Conservation (phyloP, 64 coral and sea anemone species). For the Orbicella faveolata region DNA sequence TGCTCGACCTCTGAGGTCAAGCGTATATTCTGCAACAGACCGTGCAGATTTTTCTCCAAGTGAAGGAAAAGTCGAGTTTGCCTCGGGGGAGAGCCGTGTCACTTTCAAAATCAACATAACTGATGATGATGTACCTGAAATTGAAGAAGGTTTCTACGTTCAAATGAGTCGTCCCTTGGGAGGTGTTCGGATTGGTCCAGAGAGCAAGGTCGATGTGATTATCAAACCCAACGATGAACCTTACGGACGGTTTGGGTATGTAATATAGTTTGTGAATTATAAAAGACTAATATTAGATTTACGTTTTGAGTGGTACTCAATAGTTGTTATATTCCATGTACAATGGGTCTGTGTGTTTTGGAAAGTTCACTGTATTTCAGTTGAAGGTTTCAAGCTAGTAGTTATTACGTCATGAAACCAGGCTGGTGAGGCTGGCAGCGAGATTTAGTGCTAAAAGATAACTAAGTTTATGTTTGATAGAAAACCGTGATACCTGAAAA, state of each 20-base stretch:
- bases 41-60: constrained; percentile 57
- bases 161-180: constrained; percentile 75
- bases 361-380: too few species aligned
- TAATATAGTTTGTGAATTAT: neutral
- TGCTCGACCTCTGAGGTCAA: constrained; percentile 16
- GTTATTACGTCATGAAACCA: too few species aligned
- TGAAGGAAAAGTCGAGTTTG: constrained; percentile 59
- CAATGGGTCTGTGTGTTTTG: too few species aligned
- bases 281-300: too few species aligned
- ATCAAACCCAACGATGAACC: constrained; percentile 87
- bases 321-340: too few species aligned
- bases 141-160: constrained; percentile 75
- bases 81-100: constrained; percentile 18
- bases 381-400: too few species aligned
- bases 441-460: too few species aligned
- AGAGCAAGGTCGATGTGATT: constrained; percentile 65
- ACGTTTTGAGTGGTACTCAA: too few species aligned
- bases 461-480: too few species aligned
- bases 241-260: constrained; percentile 92
- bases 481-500: too few species aligned
- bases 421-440: too few species aligned
- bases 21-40: constrained; percentile 12
- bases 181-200: constrained; percentile 71
- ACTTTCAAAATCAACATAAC: constrained; percentile 65
- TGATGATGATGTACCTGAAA: constrained; percentile 73